phyloP scores from a whole-genome alignment of 2,113 vertebrate genomes.

The Neotragus pygmaeus region DNA sequence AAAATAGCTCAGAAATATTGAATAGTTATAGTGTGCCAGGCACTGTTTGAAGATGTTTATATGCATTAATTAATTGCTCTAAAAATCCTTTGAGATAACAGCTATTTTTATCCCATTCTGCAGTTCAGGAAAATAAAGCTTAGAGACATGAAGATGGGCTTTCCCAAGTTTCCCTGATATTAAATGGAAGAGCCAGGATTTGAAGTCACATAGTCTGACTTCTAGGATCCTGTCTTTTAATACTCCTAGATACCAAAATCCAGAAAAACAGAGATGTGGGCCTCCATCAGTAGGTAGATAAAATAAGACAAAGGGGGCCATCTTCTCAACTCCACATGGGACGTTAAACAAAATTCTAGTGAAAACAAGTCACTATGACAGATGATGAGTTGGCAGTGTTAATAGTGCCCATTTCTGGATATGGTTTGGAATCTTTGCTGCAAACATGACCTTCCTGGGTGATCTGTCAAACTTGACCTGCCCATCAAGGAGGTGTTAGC shows the following conservation, averaged over 20 bases:
- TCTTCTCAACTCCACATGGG: background rate
- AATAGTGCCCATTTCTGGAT: background rate
- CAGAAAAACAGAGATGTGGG: background rate
- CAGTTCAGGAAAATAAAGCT: slow-evolving; percentile 25
- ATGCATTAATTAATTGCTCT: background rate
- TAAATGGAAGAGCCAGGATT: background rate
- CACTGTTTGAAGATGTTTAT: background rate
- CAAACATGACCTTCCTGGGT: background rate
- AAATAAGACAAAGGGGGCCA: background rate
- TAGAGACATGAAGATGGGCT: background rate
- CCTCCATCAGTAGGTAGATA: background rate
- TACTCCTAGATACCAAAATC: background rate
- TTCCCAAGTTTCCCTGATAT: background rate
- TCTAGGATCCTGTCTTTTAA: background rate
- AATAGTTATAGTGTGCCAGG: background rate
- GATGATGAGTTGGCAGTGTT: background rate
- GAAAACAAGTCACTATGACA: background rate
- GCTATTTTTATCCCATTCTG: background rate
- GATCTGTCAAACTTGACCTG: background rate
- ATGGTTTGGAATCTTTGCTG: background rate
- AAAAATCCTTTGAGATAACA: background rate
- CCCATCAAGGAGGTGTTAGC: background rate
- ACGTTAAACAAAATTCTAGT: background rate
- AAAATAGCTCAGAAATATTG: background rate
- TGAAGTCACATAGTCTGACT: background rate